Evolutionary conservation across 2,888 invertebrate species (phyloP).

Genomic region (Protonemura montana): DNA sequence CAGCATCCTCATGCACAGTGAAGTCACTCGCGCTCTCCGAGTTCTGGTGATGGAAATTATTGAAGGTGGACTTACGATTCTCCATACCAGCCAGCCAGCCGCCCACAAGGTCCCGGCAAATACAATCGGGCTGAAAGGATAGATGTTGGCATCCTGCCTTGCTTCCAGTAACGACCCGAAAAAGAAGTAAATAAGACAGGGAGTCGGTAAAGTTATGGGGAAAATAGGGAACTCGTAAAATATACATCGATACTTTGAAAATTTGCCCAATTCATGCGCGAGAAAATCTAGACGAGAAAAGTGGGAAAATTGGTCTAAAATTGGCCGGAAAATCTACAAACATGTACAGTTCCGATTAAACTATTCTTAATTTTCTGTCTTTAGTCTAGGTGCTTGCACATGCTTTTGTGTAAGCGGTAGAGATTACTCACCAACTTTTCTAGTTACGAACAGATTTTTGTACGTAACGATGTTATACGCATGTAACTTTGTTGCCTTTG

Average conservation of each 20-base stretch:
- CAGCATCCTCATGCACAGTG: slow-evolving; percentile 32
- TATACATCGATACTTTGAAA: background rate
- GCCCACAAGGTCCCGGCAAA: background rate
- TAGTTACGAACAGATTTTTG: background rate
- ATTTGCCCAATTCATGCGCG: background rate
- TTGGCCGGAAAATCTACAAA: too few species aligned
- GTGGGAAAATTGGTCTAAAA: too few species aligned
- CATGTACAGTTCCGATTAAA: too few species aligned
- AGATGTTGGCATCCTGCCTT: slow-evolving; percentile 40
- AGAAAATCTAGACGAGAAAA: background rate
- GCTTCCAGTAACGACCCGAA: background rate
- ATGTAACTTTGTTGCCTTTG: background rate
- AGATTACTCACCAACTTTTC: too few species aligned
- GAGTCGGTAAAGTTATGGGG: slow-evolving; percentile 17
- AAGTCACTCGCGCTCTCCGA: slow-evolving; percentile 10
- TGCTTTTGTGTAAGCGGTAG: too few species aligned
- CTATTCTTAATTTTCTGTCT: too few species aligned
- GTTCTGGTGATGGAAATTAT: slow-evolving; percentile 38
- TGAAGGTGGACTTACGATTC: slow-evolving; percentile 41
- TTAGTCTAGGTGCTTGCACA: too few species aligned
- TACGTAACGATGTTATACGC: background rate
- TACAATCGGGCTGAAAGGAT: slow-evolving; percentile 41
- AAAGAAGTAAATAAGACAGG: slow-evolving; percentile 34
- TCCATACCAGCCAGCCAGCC: background rate
- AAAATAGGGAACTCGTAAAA: slow-evolving; percentile 15